phyloP scores from a whole-genome alignment of 2,113 vertebrate genomes.

The Patagioenas fasciata region DNA sequence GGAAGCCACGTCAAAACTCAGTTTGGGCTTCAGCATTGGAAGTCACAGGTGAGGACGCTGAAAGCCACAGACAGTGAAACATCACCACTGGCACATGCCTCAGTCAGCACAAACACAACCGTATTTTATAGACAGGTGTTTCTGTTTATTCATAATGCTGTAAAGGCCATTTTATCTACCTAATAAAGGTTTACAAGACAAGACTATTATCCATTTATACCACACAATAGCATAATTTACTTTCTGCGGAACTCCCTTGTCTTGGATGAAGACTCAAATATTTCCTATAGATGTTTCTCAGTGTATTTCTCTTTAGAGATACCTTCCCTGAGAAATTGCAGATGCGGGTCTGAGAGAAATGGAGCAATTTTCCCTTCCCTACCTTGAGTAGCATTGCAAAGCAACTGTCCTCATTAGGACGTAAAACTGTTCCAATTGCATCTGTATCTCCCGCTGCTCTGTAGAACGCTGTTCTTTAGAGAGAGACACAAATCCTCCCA shows the following conservation, averaged over 20 bases:
- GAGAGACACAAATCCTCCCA: conserved; percentile 41
- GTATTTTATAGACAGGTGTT: background rate
- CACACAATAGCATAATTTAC: background rate
- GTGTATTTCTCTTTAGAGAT: background rate
- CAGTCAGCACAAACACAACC: background rate
- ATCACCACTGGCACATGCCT: background rate
- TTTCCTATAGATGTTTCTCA: background rate
- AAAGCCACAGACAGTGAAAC: background rate
- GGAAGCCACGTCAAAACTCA: background rate
- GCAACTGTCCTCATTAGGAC: background rate
- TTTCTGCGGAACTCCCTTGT: background rate
- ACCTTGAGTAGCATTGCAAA: background rate
- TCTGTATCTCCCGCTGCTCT: background rate
- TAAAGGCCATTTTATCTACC: background rate
- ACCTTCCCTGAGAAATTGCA: background rate
- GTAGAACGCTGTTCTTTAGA: background rate
- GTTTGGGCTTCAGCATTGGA: background rate
- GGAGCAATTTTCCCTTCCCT: background rate
- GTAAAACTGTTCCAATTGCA: background rate
- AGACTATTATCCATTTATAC: background rate
- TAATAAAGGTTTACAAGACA: conserved; percentile 22
- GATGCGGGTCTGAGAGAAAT: background rate
- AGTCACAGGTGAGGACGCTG: background rate
- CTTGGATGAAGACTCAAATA: background rate
- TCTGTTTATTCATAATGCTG: background rate